These are phyloP conservation scores for Dryobates pubescens DNA, from an alignment of 2,797 vertebrate genomes.

Conservation along the genomic window DNA sequence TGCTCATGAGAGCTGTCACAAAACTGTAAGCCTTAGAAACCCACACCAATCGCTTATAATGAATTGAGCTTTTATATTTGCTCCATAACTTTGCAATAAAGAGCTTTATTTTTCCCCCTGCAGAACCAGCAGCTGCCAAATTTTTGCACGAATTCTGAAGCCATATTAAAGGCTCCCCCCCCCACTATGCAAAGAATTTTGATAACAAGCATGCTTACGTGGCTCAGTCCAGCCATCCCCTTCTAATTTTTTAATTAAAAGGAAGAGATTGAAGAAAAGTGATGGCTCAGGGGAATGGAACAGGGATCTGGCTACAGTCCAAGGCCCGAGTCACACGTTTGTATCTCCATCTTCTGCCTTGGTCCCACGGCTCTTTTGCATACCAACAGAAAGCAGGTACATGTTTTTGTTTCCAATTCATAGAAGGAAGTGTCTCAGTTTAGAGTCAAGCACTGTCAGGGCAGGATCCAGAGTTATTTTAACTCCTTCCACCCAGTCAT, in stretches of 20 bases:
- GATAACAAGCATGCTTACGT: background rate
- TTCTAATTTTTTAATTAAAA: constrained; percentile 63
- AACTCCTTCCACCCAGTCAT: background rate
- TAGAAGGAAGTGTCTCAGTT: constrained; percentile 27
- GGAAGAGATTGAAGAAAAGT: constrained; percentile 41
- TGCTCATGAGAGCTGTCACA: background rate
- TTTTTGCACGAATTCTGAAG: constrained; percentile 57
- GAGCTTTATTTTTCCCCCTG: background rate
- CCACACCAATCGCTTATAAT: constrained; percentile 14
- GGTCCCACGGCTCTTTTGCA: constrained; percentile 38
- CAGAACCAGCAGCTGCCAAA: constrained; percentile 49
- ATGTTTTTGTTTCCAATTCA: constrained; percentile 33
- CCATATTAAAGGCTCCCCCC: constrained; percentile 45
- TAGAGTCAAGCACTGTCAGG: constrained; percentile 7
- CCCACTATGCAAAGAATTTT: constrained; percentile 9
- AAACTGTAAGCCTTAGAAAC: constrained; percentile 32
- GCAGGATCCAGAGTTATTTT: constrained; percentile 4
- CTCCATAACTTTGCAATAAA: constrained; percentile 46
- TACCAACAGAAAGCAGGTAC: constrained; percentile 39
- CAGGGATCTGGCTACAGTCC: constrained; percentile 27
- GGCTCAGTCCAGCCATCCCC: background rate
- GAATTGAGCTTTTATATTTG: constrained; percentile 58
- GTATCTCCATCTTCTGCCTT: constrained; percentile 24
- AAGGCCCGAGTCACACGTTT: constrained; percentile 62
- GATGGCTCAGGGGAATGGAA: constrained; percentile 50